phyloP scores from a whole-genome alignment of 2,888 invertebrate genomes.

The Argyresthia goedartella region DNA sequence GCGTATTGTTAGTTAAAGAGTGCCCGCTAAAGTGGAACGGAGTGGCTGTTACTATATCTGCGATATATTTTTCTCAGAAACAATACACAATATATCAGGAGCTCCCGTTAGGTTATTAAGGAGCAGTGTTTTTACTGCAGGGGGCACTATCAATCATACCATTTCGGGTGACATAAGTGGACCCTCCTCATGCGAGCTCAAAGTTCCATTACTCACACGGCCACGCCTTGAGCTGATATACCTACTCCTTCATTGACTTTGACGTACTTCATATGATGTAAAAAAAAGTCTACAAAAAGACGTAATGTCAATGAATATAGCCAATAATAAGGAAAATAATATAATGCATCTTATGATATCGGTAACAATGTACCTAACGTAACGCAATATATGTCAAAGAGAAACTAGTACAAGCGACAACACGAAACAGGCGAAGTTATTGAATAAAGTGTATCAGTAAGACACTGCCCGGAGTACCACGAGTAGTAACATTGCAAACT shows the following conservation, averaged over 20 bases:
- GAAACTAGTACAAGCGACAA: background rate
- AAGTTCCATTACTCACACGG: constrained; percentile 61
- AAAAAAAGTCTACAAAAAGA: background rate
- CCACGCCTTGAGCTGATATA: constrained; percentile 40
- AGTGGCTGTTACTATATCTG: background rate
- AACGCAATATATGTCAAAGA: too few species aligned
- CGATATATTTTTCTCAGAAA: constrained; percentile 1
- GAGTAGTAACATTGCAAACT: background rate
- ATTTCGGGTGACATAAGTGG: constrained; percentile 64
- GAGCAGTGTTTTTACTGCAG: constrained; percentile 52
- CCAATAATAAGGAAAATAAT: background rate
- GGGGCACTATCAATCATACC: constrained; percentile 64
- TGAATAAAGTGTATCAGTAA: background rate
- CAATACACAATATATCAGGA: constrained; percentile 20
- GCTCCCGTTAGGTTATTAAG: constrained; percentile 29
- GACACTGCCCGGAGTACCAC: background rate
- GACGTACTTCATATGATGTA: constrained; percentile 23
- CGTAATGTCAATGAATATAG: background rate
- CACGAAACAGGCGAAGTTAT: background rate
- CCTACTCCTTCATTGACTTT: constrained; percentile 33
- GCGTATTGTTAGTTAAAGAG: background rate
- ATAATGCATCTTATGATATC: too few species aligned
- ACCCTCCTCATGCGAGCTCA: constrained; percentile 64
- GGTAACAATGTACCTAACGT: too few species aligned
- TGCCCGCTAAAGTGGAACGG: background rate